Evolutionary conservation across 92 coral and sea anemone species (phyloP), one percentile per base, ranked within the genome.

Genomic region (Phenganax stokvisi): DNA sequence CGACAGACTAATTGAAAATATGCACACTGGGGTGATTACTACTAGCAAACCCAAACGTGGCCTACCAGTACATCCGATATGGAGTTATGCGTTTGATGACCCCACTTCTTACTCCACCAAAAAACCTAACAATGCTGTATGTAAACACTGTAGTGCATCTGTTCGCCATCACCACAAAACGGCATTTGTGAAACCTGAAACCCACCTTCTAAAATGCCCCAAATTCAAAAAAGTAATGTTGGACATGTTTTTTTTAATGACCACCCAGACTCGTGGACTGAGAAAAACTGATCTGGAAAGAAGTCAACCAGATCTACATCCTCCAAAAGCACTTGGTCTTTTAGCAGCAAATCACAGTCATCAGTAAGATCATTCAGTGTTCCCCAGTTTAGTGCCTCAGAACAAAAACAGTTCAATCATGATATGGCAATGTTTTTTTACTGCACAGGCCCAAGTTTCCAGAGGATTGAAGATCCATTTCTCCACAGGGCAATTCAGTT

Each of bases 221-320:
- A 53, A 53, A 8, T 37, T 71, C 29, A 47, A 68, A 47, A 68
- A 68, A 47, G 73, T 68, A 15, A 68, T 68, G 73, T 12, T 68
- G 73, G 73, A 68, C 75, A 51, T 15, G 75, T 1, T 20, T 71
- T 20, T 71, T 56, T 71, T 55, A 71, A 12, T 37, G 75, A 71
- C 75, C 75, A 56, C 17, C 75, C 75, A 71, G 75, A 71, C 56
- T 71, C 56, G 75, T 71, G 57, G 75, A 71, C 75, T 47, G 75
- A 71, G 16, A 28, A 71, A 71, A 71, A 17, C 17, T 15, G 75
- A 56, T 31, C 57, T 53, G 57, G 54, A 71, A 71, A 37, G 75
- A 71, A 71, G 56, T 64, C 70, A 7, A 64, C 29, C 37, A 10
- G 65, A 20, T 59, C 65, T 59, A 12, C 65, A 59, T 59, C 67